Conservation (phyloP, 2,888 invertebrate genomes). For the Napeogenes sylphis region DNA sequence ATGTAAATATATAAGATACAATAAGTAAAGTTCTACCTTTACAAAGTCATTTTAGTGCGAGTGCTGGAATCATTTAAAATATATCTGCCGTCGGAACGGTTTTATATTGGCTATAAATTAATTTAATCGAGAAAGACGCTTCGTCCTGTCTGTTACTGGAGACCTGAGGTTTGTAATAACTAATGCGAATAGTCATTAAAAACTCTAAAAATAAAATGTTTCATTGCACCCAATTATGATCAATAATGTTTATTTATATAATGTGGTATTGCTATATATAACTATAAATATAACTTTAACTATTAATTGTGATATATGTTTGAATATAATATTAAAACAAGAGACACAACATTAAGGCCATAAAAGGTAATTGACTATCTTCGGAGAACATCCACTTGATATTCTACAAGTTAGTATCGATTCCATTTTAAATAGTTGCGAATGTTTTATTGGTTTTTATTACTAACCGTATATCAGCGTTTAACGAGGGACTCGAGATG, state of each 20-base stretch:
- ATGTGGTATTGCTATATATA: no score
- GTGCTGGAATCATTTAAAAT: slow-evolving; percentile 60
- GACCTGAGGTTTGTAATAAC: slow-evolving; percentile 20
- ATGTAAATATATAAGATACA: slow-evolving; percentile 30
- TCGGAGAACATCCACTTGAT: slow-evolving; percentile 58
- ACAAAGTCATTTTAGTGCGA: slow-evolving; percentile 44
- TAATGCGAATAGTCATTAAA: background rate
- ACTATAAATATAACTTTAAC: no score
- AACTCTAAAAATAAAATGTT: background rate
- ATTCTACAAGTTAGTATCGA: slow-evolving; percentile 68
- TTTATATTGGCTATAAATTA: slow-evolving; percentile 62
- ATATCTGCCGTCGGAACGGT: slow-evolving; percentile 55
- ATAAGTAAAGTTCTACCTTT: slow-evolving; percentile 37
- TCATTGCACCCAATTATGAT: background rate
- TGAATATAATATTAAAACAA: slow-evolving; percentile 56
- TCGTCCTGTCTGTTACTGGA: slow-evolving; percentile 16
- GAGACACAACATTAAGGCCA: slow-evolving; percentile 47
- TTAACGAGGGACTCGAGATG: slow-evolving; percentile 74
- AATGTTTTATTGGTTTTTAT: slow-evolving; percentile 74
- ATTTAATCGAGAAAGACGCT: slow-evolving; percentile 26
- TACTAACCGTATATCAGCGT: slow-evolving; percentile 71
- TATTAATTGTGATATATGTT: slow-evolving; percentile 40
- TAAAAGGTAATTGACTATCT: slow-evolving; percentile 72
- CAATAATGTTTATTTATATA: no score
- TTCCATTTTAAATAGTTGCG: slow-evolving; percentile 73